Percentiles rank a stretch among this genome's conserved stretches.
phyloP scores from a whole-genome alignment of 1,140 invertebrate genomes.

The Riptortus pedestris region DNA sequence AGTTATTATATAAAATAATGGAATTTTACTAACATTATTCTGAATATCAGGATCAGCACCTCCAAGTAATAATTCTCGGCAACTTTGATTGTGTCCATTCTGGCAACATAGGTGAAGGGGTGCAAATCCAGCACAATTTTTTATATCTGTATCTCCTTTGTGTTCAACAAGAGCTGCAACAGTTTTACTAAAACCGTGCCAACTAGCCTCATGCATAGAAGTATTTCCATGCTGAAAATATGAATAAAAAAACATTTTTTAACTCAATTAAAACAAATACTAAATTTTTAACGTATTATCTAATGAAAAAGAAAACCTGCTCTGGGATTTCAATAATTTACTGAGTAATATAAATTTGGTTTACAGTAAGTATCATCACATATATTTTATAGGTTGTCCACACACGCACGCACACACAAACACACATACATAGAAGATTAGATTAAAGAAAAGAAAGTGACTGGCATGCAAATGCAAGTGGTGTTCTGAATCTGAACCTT shows the following conservation, averaged over 20 bases:
- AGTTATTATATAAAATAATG: too few relatives aligned
- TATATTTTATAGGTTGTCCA: too few relatives aligned
- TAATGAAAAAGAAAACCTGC: not conserved
- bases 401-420: too few relatives aligned
- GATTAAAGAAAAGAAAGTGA: too few relatives aligned
- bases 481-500: too few relatives aligned
- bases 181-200: conserved; percentile 84
- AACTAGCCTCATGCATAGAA: conserved; percentile 83
- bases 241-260: conserved; percentile 18
- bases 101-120: conserved; percentile 89
- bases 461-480: too few relatives aligned
- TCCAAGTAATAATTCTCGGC: conserved; percentile 72
- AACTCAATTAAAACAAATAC: conserved; percentile 13
- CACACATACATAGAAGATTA: too few relatives aligned
- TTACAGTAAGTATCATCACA: too few relatives aligned
- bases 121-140: conserved; percentile 81
- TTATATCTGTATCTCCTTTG: conserved; percentile 56
- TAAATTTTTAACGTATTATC: not conserved
- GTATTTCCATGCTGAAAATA: conserved; percentile 83
- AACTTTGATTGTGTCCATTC: conserved; percentile 93
- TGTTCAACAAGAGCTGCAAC: conserved; percentile 62
- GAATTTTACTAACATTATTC: conserved; percentile 80
- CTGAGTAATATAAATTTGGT: not conserved
- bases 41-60: conserved; percentile 79
- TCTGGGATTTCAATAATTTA: not conserved